phyloP scores from a whole-genome alignment of 1,140 invertebrate genomes.

The Asobara japonica region DNA sequence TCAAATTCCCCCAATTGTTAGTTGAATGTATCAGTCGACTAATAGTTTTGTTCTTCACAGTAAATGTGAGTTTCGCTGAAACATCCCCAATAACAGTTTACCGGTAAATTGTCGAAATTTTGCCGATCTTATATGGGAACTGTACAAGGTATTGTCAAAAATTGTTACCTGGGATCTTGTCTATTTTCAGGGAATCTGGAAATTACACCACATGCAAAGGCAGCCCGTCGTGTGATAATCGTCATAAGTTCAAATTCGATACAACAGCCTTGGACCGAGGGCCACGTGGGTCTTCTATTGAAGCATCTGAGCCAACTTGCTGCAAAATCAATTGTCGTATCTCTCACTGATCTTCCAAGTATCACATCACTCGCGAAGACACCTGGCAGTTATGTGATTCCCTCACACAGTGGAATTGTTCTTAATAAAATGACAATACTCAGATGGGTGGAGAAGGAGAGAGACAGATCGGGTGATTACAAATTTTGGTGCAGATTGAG shows the following conservation, averaged over 20 bases:
- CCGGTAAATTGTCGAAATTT: too few relatives aligned
- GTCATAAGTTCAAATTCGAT: conserved; percentile 56
- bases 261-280: conserved; percentile 56
- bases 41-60: too few relatives aligned
- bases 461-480: conserved; percentile 34
- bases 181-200: conserved; percentile 54
- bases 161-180: too few relatives aligned
- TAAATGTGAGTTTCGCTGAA: too few relatives aligned
- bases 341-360: conserved; percentile 53
- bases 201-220: conserved; percentile 52
- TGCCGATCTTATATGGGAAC: too few relatives aligned
- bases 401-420: conserved; percentile 39
- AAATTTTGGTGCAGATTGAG: conserved; percentile 62
- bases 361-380: conserved; percentile 53
- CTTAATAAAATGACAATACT: conserved; percentile 52
- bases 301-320: conserved; percentile 54
- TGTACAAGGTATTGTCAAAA: too few relatives aligned
- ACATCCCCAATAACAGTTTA: too few relatives aligned
- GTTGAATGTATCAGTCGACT: too few relatives aligned
- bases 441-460: conserved; percentile 43
- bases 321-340: conserved; percentile 50
- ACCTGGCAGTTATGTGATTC: conserved; percentile 38
- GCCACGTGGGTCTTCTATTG: conserved; percentile 48
- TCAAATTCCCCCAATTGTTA: too few relatives aligned
- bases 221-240: conserved; percentile 55